Conservation (phyloP, 1,140 invertebrate species). For the Pseudomyrmex flavicornis region DNA sequence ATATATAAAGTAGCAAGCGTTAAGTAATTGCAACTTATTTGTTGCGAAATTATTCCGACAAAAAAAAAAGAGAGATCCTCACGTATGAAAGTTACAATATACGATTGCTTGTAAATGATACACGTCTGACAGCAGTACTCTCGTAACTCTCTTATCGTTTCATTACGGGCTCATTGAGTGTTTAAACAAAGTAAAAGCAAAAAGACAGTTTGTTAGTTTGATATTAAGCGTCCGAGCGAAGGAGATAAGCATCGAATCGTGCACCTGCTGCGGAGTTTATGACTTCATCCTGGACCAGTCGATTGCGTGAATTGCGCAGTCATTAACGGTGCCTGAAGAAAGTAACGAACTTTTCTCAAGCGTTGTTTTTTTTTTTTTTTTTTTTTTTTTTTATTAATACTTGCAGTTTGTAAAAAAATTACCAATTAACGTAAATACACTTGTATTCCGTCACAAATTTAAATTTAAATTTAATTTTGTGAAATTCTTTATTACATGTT, state of each 20-base stretch:
- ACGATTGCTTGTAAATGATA: not conserved
- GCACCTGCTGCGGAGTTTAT: slow-evolving; percentile 55
- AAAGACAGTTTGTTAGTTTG: slow-evolving; percentile 41
- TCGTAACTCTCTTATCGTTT: slow-evolving; percentile 50
- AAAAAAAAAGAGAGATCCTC: no score
- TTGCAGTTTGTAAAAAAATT: not conserved
- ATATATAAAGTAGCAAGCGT: not conserved
- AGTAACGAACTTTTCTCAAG: slow-evolving; percentile 30
- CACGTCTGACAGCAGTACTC: slow-evolving; percentile 4
- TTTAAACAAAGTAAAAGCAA: slow-evolving; percentile 53
- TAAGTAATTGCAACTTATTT: slow-evolving; percentile 6
- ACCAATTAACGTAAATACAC: not conserved
- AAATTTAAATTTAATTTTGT: slow-evolving; percentile 2
- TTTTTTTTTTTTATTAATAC: not conserved
- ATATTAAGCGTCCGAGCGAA: slow-evolving; percentile 32
- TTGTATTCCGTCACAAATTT: not conserved
- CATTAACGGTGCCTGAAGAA: slow-evolving; percentile 48
- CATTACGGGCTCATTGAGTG: slow-evolving; percentile 44
- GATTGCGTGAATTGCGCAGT: slow-evolving; percentile 55
- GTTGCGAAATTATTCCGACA: slow-evolving; percentile 6
- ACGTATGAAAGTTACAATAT: slow-evolving; percentile 4
- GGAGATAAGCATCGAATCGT: slow-evolving; percentile 64
- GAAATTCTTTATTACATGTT: not conserved
- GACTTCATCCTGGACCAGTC: slow-evolving; percentile 58
- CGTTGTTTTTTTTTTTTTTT: not conserved